Percentiles rank a stretch among this genome's conserved stretches.
Conservation (phyloP, 2,113 vertebrate species). For the Garra rufa region DNA sequence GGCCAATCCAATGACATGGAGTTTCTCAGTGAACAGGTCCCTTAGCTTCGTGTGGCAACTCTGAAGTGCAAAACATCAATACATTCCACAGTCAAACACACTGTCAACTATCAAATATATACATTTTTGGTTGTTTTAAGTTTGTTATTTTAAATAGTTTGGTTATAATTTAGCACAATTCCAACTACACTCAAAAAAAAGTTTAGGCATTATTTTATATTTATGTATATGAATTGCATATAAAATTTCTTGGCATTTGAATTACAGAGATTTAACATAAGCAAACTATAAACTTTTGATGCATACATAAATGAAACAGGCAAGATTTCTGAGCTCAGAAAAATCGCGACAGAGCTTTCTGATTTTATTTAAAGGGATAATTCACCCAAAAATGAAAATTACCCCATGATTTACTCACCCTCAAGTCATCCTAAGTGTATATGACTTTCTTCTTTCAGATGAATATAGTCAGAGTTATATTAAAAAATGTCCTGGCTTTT, state of each 20-base stretch:
- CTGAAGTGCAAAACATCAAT: constrained; percentile 49
- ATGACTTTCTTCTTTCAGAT: no score
- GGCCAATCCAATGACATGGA: constrained; percentile 90
- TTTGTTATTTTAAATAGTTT: background rate
- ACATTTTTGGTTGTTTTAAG: background rate
- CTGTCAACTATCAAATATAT: background rate
- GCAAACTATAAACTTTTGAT: background rate
- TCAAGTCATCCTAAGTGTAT: no score
- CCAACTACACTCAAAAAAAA: background rate
- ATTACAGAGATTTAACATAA: background rate
- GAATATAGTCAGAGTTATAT: no score
- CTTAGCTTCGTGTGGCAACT: constrained; percentile 86
- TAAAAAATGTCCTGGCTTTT: no score
- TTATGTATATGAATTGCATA: background rate
- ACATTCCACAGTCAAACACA: background rate
- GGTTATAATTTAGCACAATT: background rate
- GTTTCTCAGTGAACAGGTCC: constrained; percentile 89
- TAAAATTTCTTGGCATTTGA: background rate
- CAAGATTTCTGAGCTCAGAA: background rate
- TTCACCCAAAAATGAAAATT: no score
- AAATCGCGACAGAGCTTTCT: background rate
- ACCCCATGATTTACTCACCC: no score
- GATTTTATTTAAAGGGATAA: background rate
- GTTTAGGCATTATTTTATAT: background rate
- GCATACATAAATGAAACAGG: background rate